Evolutionary conservation across 2,888 invertebrate genomes (phyloP).

Genomic region (Cistogaster globosa): DNA sequence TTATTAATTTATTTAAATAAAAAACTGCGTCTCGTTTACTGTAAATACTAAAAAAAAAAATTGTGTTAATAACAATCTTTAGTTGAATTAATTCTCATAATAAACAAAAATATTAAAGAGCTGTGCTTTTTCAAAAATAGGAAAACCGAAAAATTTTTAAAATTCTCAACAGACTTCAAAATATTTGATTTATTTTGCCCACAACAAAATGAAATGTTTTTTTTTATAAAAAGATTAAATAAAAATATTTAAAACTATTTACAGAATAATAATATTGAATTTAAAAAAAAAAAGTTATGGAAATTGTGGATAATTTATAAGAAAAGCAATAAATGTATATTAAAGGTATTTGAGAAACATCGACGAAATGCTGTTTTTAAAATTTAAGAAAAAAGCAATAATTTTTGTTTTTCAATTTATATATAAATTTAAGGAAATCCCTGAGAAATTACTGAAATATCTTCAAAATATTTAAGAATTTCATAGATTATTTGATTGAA

Average conservation of each 20-base stretch:
- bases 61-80: constrained; percentile 4
- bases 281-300: too few species aligned
- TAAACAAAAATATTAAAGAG: constrained; percentile 21
- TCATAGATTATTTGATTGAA: too few species aligned
- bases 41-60: constrained; percentile 32
- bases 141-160: not conserved
- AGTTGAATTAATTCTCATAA: constrained; percentile 31
- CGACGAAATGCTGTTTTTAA: not conserved
- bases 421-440: too few species aligned
- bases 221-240: too few species aligned
- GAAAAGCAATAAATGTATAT: not conserved
- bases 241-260: too few species aligned
- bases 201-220: not conserved
- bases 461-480: too few species aligned
- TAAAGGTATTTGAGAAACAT: not conserved
- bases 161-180: not conserved
- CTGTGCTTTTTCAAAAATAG: not conserved
- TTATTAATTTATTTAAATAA: constrained; percentile 39
- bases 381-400: too few species aligned
- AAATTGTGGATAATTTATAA: too few species aligned
- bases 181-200: not conserved
- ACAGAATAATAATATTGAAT: too few species aligned
- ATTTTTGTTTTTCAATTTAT: too few species aligned
- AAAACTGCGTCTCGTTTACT: constrained; percentile 56
- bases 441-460: too few species aligned